Evolutionary conservation across 2,797 vertebrate genomes (phyloP).

Genomic region (Ibycter americanus): DNA sequence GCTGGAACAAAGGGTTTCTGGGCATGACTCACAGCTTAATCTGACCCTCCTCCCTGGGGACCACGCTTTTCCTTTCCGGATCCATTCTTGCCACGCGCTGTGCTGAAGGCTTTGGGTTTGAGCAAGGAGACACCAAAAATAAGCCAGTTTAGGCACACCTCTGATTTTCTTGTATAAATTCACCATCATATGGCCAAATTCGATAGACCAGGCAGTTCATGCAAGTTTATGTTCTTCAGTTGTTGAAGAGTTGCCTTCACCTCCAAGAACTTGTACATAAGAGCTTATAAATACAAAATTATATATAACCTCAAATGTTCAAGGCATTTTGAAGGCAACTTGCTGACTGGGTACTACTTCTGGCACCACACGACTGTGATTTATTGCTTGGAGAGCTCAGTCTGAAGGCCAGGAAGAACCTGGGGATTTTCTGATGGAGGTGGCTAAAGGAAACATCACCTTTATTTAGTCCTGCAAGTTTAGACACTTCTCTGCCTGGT

Average conservation of each 20-base stretch:
- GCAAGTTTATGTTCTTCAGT: background rate
- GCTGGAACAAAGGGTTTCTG: background rate
- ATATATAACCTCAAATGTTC: background rate
- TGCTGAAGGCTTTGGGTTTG: background rate
- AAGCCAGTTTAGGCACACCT: background rate
- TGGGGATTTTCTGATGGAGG: background rate
- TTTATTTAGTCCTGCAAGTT: background rate
- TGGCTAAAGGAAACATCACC: background rate
- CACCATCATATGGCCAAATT: accelerated
- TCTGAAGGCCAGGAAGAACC: background rate
- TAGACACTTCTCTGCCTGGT: background rate
- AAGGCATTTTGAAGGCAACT: conserved; percentile 18
- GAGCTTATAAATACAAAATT: conserved; percentile 17
- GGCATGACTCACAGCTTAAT: background rate
- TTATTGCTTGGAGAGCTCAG: background rate
- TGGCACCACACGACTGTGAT: background rate
- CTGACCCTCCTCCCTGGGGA: background rate
- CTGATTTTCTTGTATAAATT: background rate
- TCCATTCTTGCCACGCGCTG: background rate
- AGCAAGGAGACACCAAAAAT: background rate
- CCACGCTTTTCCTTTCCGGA: background rate
- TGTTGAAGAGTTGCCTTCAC: background rate
- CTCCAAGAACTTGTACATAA: background rate
- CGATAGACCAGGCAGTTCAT: background rate
- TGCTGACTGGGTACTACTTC: conserved; percentile 16